Conservation (phyloP, 2,113 vertebrate genomes). For the Mobula birostris region DNA sequence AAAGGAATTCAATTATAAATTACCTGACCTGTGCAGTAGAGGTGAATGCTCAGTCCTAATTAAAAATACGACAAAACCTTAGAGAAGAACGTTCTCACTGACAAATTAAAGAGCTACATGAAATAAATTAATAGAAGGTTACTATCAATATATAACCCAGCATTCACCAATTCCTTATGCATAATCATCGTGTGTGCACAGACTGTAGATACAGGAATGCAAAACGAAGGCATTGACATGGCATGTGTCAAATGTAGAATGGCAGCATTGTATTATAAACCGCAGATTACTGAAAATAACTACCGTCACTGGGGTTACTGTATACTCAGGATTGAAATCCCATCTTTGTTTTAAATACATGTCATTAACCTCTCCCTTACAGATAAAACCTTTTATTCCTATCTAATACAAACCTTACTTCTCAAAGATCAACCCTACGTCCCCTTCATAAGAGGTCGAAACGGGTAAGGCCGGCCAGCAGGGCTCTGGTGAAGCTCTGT, state of each 20-base stretch:
- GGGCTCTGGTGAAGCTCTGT: too few relatives aligned
- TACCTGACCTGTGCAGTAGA: slow-evolving; percentile 25
- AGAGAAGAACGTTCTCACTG: neutral
- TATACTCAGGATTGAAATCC: neutral
- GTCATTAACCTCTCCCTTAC: neutral
- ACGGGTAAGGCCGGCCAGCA: too few relatives aligned
- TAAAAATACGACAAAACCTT: slow-evolving; percentile 26
- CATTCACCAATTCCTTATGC: neutral
- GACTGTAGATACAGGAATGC: neutral
- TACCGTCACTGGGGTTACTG: neutral
- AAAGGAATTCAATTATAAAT: slow-evolving; percentile 31
- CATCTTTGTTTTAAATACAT: neutral
- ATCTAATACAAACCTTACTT: neutral
- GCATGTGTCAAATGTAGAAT: neutral
- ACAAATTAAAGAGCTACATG: slow-evolving; percentile 23
- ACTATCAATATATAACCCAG: slow-evolving; percentile 5
- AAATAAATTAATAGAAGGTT: slow-evolving; percentile 14
- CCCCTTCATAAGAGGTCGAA: too few relatives aligned
- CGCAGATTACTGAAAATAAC: neutral
- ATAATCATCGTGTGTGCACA: neutral
- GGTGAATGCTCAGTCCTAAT: slow-evolving; percentile 23
- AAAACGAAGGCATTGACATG: neutral
- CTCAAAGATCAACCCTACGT: too few relatives aligned
- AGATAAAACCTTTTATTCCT: neutral
- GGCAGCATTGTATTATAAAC: neutral